phyloP scores from a whole-genome alignment of 2,888 invertebrate species.

The Nephrocerus scutellatus region DNA sequence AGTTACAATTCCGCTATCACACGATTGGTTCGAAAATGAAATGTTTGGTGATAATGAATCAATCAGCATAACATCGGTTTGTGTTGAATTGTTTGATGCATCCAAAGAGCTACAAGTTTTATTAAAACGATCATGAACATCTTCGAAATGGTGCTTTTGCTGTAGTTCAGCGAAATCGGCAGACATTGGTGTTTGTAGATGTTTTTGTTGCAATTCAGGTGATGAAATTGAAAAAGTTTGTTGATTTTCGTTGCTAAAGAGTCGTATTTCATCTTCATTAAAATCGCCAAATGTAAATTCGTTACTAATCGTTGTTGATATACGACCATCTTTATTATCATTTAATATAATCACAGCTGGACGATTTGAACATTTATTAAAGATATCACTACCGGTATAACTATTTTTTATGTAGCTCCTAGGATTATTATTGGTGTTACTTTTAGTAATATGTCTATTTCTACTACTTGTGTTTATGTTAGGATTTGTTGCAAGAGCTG shows the following conservation, averaged over 20 bases:
- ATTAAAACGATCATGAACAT: constrained; percentile 32
- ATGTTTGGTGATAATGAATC: constrained; percentile 38
- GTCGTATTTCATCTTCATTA: constrained; percentile 44
- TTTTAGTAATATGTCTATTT: constrained; percentile 20
- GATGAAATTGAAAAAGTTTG: too few species aligned
- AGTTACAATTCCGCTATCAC: constrained; percentile 35
- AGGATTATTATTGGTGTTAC: constrained; percentile 16
- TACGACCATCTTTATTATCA: constrained; percentile 45
- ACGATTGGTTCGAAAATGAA: constrained; percentile 36
- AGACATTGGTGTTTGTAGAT: neutral
- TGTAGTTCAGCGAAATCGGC: constrained; percentile 11
- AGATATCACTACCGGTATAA: too few species aligned
- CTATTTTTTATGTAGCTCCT: constrained; percentile 19
- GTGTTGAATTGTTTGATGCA: constrained; percentile 27
- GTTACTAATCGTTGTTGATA: constrained; percentile 52
- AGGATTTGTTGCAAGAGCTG: too few species aligned
- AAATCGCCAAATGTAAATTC: constrained; percentile 62
- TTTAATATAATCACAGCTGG: constrained; percentile 71
- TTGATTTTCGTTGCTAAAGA: constrained; percentile 32
- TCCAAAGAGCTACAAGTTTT: constrained; percentile 10
- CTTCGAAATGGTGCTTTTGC: constrained; percentile 31
- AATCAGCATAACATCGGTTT: constrained; percentile 28
- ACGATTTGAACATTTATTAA: too few species aligned
- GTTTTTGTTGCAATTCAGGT: constrained; percentile 12
- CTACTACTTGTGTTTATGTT: constrained; percentile 20